Evolutionary conservation across 2,797 vertebrate genomes (phyloP).

Genomic region (Sarcoramphus papa): DNA sequence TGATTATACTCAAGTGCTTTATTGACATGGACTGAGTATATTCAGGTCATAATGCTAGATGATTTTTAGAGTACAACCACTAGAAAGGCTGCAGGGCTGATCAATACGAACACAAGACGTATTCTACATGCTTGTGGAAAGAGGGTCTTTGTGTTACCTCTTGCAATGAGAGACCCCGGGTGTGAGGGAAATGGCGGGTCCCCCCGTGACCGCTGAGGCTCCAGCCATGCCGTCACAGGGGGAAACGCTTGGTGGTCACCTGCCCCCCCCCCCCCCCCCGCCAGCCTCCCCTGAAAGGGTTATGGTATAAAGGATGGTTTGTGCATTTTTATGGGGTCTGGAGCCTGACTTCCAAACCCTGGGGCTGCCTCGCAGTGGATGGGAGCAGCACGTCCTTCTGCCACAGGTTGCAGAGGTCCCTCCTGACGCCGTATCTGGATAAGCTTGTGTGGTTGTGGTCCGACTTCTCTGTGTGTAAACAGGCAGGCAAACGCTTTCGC

Average conservation of each 20-base stretch:
- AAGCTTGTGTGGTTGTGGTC: background rate
- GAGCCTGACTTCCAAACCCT: background rate
- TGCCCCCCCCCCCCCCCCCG: background rate
- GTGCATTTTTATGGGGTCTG: background rate
- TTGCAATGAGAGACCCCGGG: background rate
- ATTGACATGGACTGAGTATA: background rate
- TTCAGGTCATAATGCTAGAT: background rate
- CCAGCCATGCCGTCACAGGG: accelerated
- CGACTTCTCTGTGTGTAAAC: background rate
- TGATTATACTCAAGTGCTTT: background rate
- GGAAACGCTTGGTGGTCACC: background rate
- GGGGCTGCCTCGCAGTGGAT: background rate
- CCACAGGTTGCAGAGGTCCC: no score
- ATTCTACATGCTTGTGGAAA: background rate
- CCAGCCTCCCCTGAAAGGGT: background rate
- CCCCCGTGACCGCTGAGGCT: accelerated
- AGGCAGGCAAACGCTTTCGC: background rate
- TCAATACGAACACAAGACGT: background rate
- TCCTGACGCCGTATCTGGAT: background rate
- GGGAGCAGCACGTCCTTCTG: background rate
- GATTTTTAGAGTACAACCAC: background rate
- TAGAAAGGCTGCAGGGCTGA: background rate
- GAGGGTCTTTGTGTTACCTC: background rate
- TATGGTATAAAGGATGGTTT: background rate
- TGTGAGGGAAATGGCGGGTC: accelerated